Base-by-base conservation (phyloP, 2,888 invertebrate species). In the Thereva nobilitata region DNA sequence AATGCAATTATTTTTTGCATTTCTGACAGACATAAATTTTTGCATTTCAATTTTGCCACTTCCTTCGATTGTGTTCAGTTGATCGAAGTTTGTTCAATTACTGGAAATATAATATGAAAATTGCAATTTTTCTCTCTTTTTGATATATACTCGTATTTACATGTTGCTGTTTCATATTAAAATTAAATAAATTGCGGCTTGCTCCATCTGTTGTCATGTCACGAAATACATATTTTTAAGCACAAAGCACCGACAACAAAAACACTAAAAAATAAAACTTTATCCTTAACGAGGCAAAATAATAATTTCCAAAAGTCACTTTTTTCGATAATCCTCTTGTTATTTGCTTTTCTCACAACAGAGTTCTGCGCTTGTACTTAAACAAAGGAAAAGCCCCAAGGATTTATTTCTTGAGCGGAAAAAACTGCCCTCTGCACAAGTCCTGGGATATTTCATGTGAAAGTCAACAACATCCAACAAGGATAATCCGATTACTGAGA, bases 401-500 rank as follows among this genome's bases (percentile, higher is more conserved):
- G 50, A 50, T 61, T 59, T 23, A 23, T 23, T 23, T 23, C 23
- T 61, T 61, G 34, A 4, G 12, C 49, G 5, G 50, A 61, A 12
- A 50, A 61, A 41, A 61, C 41, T 61, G 50, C 61, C 8, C 41
- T 40, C 61, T 40, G 38, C 45, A 54, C 35, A 38, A 44, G 10
- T 53, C 44, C 44, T 35, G 44, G 37, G 61, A 56, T 59, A 66
- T 57, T 68, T 54, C 68, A 70, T 70, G 70, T 66, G 70, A 70
- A 70, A 70, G 70, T 70, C 70, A 70, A 70, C 70, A 70, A 55
- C 45, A 50, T 35, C 35, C 35, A 53, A 57, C 53, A 64, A 35
- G 40, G 38, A 47, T 67, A 67, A 67, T 64, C 67, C 47, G 67
- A 67, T 67, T 67, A 67, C 49, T 49, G 37, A 9, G 38, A 9